Base-by-base conservation (phyloP, 2,888 invertebrate genomes). In the Pammene aurita region DNA sequence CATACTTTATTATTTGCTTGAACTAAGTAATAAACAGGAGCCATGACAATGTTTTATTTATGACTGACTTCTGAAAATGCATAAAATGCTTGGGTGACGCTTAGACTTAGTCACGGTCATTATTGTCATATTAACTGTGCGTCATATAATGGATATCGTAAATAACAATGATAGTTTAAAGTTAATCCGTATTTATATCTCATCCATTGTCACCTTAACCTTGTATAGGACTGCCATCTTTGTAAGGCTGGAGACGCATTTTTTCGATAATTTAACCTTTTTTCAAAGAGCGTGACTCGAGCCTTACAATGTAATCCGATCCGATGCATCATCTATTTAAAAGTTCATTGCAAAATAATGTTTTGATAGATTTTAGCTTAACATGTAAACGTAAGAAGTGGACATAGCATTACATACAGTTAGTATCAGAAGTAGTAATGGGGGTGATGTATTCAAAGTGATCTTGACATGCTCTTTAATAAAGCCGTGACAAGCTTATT, bases 261-360 rank as follows among this genome's bases (percentile, higher is more conserved):
- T 2, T n/a, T 46, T 26, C 16, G 13, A 46, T 35, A 6, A 41
- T 9, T 14, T 11, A 34, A 34, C 11, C 34, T 6, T 16, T 14
- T 10, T n/a, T n/a, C n/a, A n/a, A n/a, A n/a, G 0, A 41, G 64
- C 50, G 41, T 46, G 14, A 38, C 44, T 68, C 44, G 14, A 58
- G 42, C 42, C 50, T 68, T 50, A 52, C 44, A 38, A 10, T 63
- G 48, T 74, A 78, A 72, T 76, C 77, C 77, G 79, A 72, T 76
- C 77, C 77, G 79, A 68, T 75, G 81, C 83, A 84, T 84, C 79
- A 78, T 78, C 73, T 71, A 72, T 48, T 75, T 26, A 74, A 77
- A 78, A 80, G 11, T 50, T 84, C 79, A 79, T 79, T 86, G 84
- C 78, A 78, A 80, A 82, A 81, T 78, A 74, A 71, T 67, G 18